Evolutionary conservation across 2,797 vertebrate genomes (phyloP), one percentile per base, ranked within the genome.

Genomic region (Spea hammondii): DNA sequence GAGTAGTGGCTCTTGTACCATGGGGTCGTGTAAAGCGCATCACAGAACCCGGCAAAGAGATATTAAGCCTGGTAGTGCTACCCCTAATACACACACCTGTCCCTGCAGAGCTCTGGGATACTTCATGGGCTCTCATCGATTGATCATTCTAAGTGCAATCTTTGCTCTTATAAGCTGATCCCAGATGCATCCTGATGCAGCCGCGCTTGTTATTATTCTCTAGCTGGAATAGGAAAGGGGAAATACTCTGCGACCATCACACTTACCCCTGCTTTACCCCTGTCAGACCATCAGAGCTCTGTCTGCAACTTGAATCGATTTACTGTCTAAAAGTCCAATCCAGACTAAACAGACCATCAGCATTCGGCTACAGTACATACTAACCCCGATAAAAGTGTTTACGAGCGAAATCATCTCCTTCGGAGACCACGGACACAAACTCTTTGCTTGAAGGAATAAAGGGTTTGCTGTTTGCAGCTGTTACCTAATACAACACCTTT

Each of bases 71-170:
- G 45, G 60, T 32, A 51, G 8, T 12, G 6, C 48, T 76, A 62
- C 57, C 71, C 74, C 51, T 80, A 76, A 76, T 76, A 70, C 76
- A 70, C 51, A 55, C 60, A 53, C 17, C 53, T 46, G 50, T 70
- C 73, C 62, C 79, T 8, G 53, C 4, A 62, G 73, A 74, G 59
- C 67, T 51, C 46, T 17, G 6, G 1, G 64, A 49, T 66, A 8
- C 68, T 75, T 75, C 57, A 73, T 73, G 55, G 47, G 54, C n/a
- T 60, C 60, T 47, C 59, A 65, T 66, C 76, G 67, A 80, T 80
- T 72, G 73, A 80, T 72, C 73, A 67, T 72, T 76, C 62, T 80
- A 60, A 64, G 70, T 51, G 54, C 57, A 72, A 65, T 80, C 74
- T 80, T 67, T 67, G 60, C 60, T 59, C 53, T 49, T 76, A 46